phyloP scores from a whole-genome alignment of 1,140 invertebrate genomes.

The Apis florea region DNA sequence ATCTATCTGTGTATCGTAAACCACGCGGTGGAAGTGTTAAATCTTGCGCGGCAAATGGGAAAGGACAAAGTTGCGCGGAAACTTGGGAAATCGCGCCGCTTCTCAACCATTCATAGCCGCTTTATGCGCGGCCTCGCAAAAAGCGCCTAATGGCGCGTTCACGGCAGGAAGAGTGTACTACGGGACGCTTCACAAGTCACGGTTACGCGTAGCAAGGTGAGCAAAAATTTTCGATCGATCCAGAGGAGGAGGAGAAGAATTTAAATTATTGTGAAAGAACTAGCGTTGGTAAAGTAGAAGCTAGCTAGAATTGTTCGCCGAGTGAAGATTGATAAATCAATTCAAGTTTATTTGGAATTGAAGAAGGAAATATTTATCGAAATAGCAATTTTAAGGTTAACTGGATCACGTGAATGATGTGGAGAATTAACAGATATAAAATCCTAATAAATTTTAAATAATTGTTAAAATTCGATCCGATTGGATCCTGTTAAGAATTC shows the following conservation, averaged over 20 bases:
- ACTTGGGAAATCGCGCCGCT: constrained; percentile 68
- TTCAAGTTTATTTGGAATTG: no score
- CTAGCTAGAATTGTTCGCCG: no score
- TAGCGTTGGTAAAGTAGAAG: no score
- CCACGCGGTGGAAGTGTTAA: constrained; percentile 68
- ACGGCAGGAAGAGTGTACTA: background rate
- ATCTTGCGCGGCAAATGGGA: constrained; percentile 70
- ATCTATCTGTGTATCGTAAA: constrained; percentile 66
- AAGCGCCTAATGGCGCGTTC: constrained; percentile 42
- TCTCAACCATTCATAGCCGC: constrained; percentile 43
- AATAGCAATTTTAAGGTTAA: no score
- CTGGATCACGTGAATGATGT: no score
- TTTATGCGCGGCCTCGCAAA: constrained; percentile 49
- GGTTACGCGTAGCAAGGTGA: background rate
- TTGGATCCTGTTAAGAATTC: no score
- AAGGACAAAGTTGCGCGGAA: constrained; percentile 68
- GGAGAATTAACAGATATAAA: no score
- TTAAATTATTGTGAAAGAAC: no score
- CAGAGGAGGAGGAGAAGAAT: background rate
- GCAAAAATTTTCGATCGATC: background rate
- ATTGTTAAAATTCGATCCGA: no score
- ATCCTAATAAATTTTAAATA: no score
- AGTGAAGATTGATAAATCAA: no score
- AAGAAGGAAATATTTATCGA: no score
- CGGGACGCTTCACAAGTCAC: background rate